Conservation (phyloP, 2,888 invertebrate genomes). For the Lamproptera curius region DNA sequence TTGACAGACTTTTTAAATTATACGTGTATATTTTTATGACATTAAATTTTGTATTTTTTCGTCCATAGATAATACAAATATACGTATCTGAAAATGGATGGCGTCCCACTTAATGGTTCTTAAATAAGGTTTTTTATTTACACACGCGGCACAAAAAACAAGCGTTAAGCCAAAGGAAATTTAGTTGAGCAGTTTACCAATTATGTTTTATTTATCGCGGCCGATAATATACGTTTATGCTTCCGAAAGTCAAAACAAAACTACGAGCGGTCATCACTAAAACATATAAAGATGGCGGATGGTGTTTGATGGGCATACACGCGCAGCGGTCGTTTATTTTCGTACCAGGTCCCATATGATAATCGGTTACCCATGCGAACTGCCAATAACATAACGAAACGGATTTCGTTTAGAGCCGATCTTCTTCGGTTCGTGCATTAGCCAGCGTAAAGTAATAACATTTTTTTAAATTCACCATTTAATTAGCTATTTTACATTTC, state of each 20-base stretch:
- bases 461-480: no score
- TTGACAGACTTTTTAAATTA: background rate
- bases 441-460: no score
- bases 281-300: slow-evolving; percentile 17
- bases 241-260: background rate
- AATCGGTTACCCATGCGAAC: slow-evolving; percentile 23
- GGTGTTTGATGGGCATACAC: background rate
- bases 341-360: slow-evolving; percentile 15
- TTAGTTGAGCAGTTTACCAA: background rate
- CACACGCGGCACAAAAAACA: background rate
- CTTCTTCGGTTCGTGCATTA: no score
- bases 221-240: background rate
- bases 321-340: slow-evolving; percentile 18
- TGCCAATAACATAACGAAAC: slow-evolving; percentile 17
- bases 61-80: no score
- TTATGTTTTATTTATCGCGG: background rate
- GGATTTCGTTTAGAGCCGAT: no score
- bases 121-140: background rate
- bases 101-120: no score
- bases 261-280: background rate
- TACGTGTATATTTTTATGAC: no score
- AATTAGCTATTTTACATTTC: no score
- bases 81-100: no score
- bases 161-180: background rate
- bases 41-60: no score